Conservation (phyloP, 53 echinoderm and acorn worm genomes). For the Apostichopus leukothele region DNA sequence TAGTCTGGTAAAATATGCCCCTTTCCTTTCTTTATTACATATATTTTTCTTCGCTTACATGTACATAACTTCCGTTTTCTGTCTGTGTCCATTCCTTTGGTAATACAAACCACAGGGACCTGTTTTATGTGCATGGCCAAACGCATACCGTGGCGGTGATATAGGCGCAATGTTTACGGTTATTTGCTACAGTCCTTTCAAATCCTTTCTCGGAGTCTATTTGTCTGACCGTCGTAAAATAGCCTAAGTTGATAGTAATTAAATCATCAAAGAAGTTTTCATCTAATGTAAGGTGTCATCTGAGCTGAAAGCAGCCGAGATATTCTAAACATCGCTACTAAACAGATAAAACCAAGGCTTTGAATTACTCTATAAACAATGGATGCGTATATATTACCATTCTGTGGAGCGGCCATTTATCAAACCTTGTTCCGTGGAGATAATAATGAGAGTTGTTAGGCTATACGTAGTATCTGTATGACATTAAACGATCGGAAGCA, state of each 20-base stretch:
- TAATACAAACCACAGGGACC: too few species aligned
- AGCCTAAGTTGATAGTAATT: constrained; percentile 4
- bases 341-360: background rate
- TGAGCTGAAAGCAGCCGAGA: background rate
- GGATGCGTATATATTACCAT: background rate
- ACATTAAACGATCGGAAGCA: too few species aligned
- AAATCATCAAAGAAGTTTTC: background rate
- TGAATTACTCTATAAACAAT: background rate
- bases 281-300: background rate
- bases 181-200: background rate
- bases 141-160: background rate
- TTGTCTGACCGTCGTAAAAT: constrained; percentile 21
- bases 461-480: too few species aligned
- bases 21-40: too few species aligned
- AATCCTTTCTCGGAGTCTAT: background rate
- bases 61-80: too few species aligned
- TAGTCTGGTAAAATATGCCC: too few species aligned
- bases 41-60: too few species aligned
- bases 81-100: too few species aligned
- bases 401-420: background rate
- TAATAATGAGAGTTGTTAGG: too few species aligned
- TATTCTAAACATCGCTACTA: constrained; percentile 2
- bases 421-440: background rate
- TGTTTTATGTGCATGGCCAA: too few species aligned
- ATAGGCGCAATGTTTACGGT: background rate